Evolutionary conservation across 1,140 invertebrate genomes (phyloP).

Genomic region (Physella acuta): DNA sequence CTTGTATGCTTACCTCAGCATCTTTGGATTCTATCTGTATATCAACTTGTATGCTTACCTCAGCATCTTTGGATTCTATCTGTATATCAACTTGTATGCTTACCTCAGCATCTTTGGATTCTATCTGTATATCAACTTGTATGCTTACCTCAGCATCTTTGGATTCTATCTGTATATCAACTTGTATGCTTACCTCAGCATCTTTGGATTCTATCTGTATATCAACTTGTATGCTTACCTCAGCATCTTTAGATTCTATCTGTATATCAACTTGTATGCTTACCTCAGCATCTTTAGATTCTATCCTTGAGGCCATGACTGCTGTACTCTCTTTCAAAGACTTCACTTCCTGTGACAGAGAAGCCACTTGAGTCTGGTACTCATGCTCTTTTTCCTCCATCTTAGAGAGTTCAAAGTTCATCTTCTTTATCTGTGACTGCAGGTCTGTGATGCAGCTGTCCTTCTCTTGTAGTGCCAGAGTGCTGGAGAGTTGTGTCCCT

Average conservation of each 20-base stretch:
- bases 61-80: too few species aligned
- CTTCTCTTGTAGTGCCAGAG: slow-evolving; percentile 35
- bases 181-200: too few species aligned
- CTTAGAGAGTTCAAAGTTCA: slow-evolving; percentile 25
- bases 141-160: too few species aligned
- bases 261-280: slow-evolving; percentile 11
- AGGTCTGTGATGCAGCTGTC: slow-evolving; percentile 36
- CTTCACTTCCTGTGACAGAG: slow-evolving; percentile 40
- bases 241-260: not conserved
- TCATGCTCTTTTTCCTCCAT: slow-evolving; percentile 35
- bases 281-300: slow-evolving; percentile 41
- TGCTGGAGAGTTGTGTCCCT: slow-evolving; percentile 26
- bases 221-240: too few species aligned
- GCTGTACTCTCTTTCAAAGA: slow-evolving; percentile 37
- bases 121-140: too few species aligned
- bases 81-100: too few species aligned
- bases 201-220: too few species aligned
- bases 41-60: too few species aligned
- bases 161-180: too few species aligned
- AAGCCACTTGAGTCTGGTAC: slow-evolving; percentile 34
- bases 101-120: too few species aligned
- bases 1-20: too few species aligned
- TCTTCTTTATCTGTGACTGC: slow-evolving; percentile 37
- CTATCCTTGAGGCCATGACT: slow-evolving; percentile 38
- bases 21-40: too few species aligned